These are phyloP conservation scores for Bos taurus DNA, from an alignment of 2,113 vertebrate genomes.

Conservation along the genomic window ARS-UCD2.0 NC_037356.1:6570001-6570500, in stretches of 20 bases:
- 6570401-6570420: not conserved
- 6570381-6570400: not conserved
- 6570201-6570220: not conserved
- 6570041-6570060: not conserved
- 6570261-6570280: not conserved
- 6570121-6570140: not conserved
- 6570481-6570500: not conserved
- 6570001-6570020: not conserved
- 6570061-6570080: not conserved
- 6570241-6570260: fast-evolving
- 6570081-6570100: not conserved
- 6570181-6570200: not conserved
- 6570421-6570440: not conserved
- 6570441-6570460: not conserved
- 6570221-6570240: not conserved
- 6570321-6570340: not conserved
- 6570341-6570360: not conserved
- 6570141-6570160: not conserved
- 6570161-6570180: not conserved
- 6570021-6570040: not conserved
- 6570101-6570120: not conserved
- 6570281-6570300: not conserved
- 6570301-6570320: not conserved
- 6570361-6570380: not conserved
- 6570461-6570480: not conserved